Conservation (phyloP, 2,797 vertebrate genomes). For the Myotis daubentonii region DNA sequence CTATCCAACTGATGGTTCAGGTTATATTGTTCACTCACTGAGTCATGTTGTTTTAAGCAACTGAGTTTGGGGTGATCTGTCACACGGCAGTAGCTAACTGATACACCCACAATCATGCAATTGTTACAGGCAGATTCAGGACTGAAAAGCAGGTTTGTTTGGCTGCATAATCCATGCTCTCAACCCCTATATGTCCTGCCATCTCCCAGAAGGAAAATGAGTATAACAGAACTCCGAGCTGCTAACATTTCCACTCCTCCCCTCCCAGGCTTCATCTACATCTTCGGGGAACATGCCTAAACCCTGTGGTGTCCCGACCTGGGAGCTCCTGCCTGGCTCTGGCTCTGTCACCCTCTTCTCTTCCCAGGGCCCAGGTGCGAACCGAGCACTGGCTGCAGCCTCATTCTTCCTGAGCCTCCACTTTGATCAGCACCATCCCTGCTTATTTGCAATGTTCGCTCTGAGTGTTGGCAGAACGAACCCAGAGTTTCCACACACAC, state of each 20-base stretch:
- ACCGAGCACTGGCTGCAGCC: neutral
- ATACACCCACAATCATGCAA: neutral
- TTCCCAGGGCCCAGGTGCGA: neutral
- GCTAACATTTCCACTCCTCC: neutral
- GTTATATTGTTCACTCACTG: neutral
- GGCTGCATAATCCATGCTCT: neutral
- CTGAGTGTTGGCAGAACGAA: neutral
- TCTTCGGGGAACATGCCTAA: neutral
- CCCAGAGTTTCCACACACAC: neutral
- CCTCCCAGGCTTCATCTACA: neutral
- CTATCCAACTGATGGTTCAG: neutral
- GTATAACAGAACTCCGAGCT: accelerated
- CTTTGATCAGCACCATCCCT: too few species aligned
- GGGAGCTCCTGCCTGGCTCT: neutral
- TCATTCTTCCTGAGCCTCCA: accelerated
- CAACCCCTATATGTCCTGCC: neutral
- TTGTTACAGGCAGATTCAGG: neutral
- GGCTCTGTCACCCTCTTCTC: neutral
- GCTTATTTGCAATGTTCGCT: accelerated
- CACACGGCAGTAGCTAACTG: neutral
- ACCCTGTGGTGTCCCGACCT: accelerated
- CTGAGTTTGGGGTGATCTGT: neutral
- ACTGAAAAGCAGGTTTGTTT: neutral
- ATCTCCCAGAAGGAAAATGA: neutral
- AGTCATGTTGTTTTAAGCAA: neutral